Conservation (phyloP, 1,140 invertebrate species). For the Rhynchophorus ferrugineus region DNA sequence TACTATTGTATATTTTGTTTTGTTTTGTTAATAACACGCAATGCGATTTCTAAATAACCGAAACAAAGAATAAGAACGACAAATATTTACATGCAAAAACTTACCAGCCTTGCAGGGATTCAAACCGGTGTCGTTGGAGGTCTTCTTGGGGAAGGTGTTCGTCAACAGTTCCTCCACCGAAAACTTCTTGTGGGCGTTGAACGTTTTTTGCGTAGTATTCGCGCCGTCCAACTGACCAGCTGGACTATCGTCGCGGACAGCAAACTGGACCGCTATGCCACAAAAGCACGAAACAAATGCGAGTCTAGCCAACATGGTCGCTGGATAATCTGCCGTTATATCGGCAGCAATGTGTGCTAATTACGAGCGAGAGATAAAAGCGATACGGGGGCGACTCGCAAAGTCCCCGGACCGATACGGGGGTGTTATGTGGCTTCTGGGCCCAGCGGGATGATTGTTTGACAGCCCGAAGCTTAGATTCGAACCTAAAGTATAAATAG, state of each 20-base stretch:
- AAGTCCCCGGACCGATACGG: not conserved
- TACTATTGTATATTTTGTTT: too few relatives aligned
- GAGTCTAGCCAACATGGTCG: constrained; percentile 13
- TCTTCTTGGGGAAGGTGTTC: constrained; percentile 31
- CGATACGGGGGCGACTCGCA: constrained; percentile 2
- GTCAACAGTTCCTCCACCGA: constrained; percentile 33
- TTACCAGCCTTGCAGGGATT: constrained; percentile 45
- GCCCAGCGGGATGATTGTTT: too few relatives aligned
- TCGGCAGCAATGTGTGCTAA: constrained; percentile 15
- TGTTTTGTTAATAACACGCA: too few relatives aligned
- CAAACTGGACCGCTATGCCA: constrained; percentile 5
- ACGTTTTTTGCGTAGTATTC: not conserved
- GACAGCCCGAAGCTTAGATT: too few relatives aligned
- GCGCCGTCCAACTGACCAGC: not conserved
- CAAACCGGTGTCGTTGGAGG: constrained; percentile 43
- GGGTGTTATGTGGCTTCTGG: too few relatives aligned
- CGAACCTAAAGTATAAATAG: too few relatives aligned
- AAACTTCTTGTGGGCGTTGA: constrained; percentile 2
- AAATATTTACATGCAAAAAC: too few relatives aligned
- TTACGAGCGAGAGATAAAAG: constrained; percentile 7
- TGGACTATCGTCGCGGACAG: not conserved
- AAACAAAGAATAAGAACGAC: too few relatives aligned
- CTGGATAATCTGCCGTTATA: constrained; percentile 13
- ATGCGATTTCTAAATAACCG: too few relatives aligned
- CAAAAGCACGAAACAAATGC: constrained; percentile 14